Conservation (phyloP, 2,888 invertebrate genomes). For the Agonopterix heracliana region DNA sequence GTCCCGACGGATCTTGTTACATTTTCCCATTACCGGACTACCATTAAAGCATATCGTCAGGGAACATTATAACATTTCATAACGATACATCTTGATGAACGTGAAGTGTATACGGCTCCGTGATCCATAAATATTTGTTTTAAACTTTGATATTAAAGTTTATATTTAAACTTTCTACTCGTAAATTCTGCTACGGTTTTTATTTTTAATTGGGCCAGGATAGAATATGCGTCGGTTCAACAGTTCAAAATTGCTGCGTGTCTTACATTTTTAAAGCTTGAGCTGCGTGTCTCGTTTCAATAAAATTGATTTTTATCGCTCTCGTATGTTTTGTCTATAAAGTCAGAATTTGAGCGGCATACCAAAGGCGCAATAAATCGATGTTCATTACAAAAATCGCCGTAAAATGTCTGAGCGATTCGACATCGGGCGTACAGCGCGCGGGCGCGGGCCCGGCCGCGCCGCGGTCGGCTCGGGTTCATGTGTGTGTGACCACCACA, state of each 20-base stretch:
- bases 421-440: slow-evolving; percentile 44
- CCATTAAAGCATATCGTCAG: slow-evolving; percentile 33
- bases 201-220: slow-evolving; percentile 46
- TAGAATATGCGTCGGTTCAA: slow-evolving; percentile 27
- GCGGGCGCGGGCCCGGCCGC: slow-evolving; percentile 13
- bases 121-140: slow-evolving; percentile 42
- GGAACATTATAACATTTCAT: slow-evolving; percentile 41
- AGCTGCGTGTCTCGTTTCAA: slow-evolving; percentile 41
- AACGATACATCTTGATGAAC: slow-evolving; percentile 24
- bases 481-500: slow-evolving; percentile 32
- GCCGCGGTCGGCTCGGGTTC: slow-evolving; percentile 8
- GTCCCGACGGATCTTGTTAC: slow-evolving; percentile 52
- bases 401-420: slow-evolving; percentile 66
- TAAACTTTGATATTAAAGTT: slow-evolving; percentile 26
- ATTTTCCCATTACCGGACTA: slow-evolving; percentile 46
- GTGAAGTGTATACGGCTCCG: slow-evolving; percentile 18
- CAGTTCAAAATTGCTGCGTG: slow-evolving; percentile 28
- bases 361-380: slow-evolving; percentile 62
- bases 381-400: slow-evolving; percentile 69
- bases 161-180: slow-evolving; percentile 18
- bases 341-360: slow-evolving; percentile 55
- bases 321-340: slow-evolving; percentile 55
- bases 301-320: slow-evolving; percentile 54
- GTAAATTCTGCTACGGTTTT: slow-evolving; percentile 46
- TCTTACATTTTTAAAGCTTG: too few relatives aligned